These are phyloP conservation scores for Papilio protenor DNA, from an alignment of 2,888 invertebrate species.

Conservation along the genomic window DNA sequence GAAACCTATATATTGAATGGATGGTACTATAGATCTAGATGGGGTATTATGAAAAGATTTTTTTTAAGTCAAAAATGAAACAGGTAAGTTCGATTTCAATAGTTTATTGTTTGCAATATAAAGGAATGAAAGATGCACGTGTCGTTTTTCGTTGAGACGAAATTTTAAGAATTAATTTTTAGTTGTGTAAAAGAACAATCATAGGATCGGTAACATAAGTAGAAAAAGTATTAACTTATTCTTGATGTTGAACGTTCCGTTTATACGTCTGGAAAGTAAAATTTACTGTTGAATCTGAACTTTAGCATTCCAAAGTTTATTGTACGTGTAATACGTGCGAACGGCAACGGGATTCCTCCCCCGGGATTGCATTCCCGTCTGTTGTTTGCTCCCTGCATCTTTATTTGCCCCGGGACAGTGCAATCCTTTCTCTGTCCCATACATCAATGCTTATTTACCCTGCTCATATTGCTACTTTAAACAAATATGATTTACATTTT, in stretches of 20 bases:
- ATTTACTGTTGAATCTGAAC: conserved; percentile 47
- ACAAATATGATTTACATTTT: conserved; percentile 23
- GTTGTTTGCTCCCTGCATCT: conserved; percentile 49
- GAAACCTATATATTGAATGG: conserved; percentile 4
- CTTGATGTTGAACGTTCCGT: conserved; percentile 37
- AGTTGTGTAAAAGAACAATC: neutral
- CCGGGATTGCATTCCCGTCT: conserved; percentile 56
- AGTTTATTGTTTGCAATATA: neutral
- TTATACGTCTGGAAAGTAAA: conserved; percentile 43
- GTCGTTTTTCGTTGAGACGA: too few species aligned
- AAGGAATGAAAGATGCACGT: neutral
- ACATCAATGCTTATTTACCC: conserved; percentile 44
- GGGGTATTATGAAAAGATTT: neutral
- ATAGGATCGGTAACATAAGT: neutral
- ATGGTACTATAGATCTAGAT: neutral
- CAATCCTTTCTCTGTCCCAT: conserved; percentile 44
- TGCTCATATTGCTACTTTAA: conserved; percentile 28
- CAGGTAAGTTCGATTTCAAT: neutral
- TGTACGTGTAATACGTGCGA: conserved; percentile 49
- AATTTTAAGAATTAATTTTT: neutral
- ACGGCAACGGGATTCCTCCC: conserved; percentile 52
- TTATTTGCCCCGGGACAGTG: conserved; percentile 48
- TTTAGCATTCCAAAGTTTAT: conserved; percentile 52
- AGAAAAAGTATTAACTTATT: conserved; percentile 34
- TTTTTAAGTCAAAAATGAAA: neutral